Evolutionary conservation across 30 jellyfish, hydroid and myxozoan genomes (phyloP), one percentile per base, ranked within the genome.

Genomic region (Nemopilema nomurai): DNA sequence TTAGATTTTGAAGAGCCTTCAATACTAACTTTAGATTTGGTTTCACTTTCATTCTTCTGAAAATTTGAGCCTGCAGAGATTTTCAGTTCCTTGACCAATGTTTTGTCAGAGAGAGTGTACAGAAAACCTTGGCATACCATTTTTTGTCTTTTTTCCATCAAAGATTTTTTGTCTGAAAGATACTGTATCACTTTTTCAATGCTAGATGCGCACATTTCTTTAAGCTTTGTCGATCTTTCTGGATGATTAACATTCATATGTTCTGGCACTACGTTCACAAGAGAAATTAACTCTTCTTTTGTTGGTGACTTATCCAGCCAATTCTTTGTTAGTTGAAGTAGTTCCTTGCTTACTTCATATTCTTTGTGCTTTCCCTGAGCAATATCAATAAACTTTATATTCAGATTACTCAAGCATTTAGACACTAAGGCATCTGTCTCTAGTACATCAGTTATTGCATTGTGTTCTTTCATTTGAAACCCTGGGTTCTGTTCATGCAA

Each of bases 401-500:
- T 62, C 9, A 83, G 63, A 1, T 1, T 26, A 0, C 62, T 83
- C 1, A 71, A 73, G 31, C 86, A 71, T 29, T 71, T 66, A 31
- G 64, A 25, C 18, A 83, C 21, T 6, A 83, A 64, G n/a, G 24
- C 19, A 16, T 62, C 86, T 4, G 92, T 83, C 22, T 28, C 62
- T 25, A 83, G 51, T 0, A 83, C 75, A 83, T 83, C 92, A 18
- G 92, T 83, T 9, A 72, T 62, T 1, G 92, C 85, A 72, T 83
- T 71, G 63, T 83, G 92, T 49, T 29, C 80, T 30, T 50, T 32
- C 92, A 83, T 83, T 50, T 53, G 28, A 23, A 16, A 69, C 31
- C 0, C 62, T 30, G 53, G 19, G 51, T 71, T 77, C 31, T 31
- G 51, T 6, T 27, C 31, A 26, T 57, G 16, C 0, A 69, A 70